Base-by-base conservation (phyloP, 2,113 vertebrate genomes). In the Myodes glareolus region DNA sequence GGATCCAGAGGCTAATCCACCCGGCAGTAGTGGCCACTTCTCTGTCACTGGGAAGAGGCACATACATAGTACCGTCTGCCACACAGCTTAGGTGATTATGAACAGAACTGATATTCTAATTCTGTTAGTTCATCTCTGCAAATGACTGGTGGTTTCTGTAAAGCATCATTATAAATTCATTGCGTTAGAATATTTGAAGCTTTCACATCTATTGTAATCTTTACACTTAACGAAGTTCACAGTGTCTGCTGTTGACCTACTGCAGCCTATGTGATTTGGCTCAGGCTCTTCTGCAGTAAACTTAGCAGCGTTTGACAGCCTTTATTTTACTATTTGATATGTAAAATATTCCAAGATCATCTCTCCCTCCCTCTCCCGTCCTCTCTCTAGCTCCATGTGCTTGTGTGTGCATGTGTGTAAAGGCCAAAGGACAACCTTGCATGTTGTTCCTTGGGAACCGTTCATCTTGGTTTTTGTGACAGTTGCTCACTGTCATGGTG, bases 161-260 rank as follows among this genome's bases (percentile, higher is more conserved):
- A 90, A 50, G 39, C 77, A n/a, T 75, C 77, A 42, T 88, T 91
- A 81, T 50, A 89, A 86, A 65, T 19, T 55, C 12, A n/a, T 50
- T 80, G n/a, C 58, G 45, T 87, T 82, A 82, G 76, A 88, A 42
- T 55, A 90, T 78, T 78, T 52, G 27, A 88, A 94, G 21, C 31
- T 68, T 92, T 84, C 90, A 88, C 47, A 82, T 88, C 45, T 39
- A 31, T 68, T 94, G 23, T 63, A 94, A 88, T 88, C 72, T 75
- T 77, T 67, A 61, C 36, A 70, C 29, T 91, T 94, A 89, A 91
- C 33, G 58, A 87, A 89, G 70, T 67, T 94, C 50, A 86, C 39
- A 92, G 68, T 70, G 10, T 67, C 77, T 63, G 7, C 81, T 50
- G 84, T 91, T 58, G 65, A 78, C 36, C 12, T 47, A 63, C 2